Conservation (phyloP, 2,797 vertebrate species). For the Pogonophryne albipinna region DNA sequence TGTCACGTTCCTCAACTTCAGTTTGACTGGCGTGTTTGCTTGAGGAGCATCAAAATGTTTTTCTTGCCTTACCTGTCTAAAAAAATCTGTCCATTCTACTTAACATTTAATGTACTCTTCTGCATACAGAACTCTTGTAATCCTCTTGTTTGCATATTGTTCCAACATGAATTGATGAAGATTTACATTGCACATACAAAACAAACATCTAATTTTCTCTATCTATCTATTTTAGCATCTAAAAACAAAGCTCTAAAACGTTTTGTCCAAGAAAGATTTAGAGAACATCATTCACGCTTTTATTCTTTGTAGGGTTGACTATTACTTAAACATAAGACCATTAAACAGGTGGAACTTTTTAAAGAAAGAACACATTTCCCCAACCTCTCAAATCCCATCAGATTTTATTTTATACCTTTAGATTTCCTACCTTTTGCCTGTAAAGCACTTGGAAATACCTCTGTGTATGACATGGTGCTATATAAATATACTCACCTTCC, state of each 20-base stretch:
- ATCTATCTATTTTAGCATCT: not conserved
- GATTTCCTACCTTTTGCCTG: no score
- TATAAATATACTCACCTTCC: no score
- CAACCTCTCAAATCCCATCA: no score
- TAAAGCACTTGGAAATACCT: no score
- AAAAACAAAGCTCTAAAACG: not conserved
- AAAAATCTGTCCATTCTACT: slow-evolving; percentile 3
- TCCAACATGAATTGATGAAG: not conserved
- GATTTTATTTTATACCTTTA: no score
- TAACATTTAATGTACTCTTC: slow-evolving; percentile 8
- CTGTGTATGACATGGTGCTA: no score
- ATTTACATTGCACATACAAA: not conserved
- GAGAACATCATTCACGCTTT: not conserved
- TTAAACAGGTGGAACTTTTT: not conserved
- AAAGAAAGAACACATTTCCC: not conserved
- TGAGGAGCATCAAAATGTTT: slow-evolving; percentile 3
- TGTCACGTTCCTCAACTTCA: no score
- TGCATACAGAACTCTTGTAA: not conserved
- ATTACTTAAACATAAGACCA: not conserved
- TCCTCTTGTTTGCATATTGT: no score
- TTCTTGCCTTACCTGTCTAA: not conserved
- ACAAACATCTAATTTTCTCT: not conserved
- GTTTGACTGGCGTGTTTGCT: not conserved
- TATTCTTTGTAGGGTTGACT: not conserved
- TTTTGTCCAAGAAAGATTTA: not conserved